phyloP scores from a whole-genome alignment of 2,113 vertebrate genomes.

The Pelusios castaneus region DNA sequence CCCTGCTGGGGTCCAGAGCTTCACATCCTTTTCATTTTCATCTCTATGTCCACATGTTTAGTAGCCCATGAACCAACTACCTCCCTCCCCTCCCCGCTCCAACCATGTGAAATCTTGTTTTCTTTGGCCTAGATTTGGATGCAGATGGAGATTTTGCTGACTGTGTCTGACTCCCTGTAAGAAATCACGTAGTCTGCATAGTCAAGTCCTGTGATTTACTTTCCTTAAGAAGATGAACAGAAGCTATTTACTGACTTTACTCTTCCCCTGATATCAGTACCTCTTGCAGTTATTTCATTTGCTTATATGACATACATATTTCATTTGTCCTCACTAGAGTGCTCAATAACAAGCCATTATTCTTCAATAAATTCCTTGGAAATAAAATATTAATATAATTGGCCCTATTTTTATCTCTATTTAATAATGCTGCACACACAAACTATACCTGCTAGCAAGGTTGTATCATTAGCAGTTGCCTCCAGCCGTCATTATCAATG shows the following conservation, averaged over 20 bases:
- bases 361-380: constrained; percentile 38
- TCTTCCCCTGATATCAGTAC: constrained; percentile 4
- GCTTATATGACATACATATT: constrained; percentile 56
- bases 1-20: background rate
- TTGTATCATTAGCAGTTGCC: constrained; percentile 52
- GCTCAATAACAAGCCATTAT: constrained; percentile 48
- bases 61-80: background rate
- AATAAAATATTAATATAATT: constrained; percentile 58
- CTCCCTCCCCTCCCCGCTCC: background rate
- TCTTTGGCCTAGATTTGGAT: constrained; percentile 1
- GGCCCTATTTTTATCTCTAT: constrained; percentile 48
- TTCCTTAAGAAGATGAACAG: background rate
- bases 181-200: background rate
- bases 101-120: background rate
- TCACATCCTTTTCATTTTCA: background rate
- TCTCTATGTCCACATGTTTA: constrained; percentile 1
- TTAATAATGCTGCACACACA: constrained; percentile 10
- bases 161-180: background rate
- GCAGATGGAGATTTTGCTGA: constrained; percentile 1
- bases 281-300: constrained; percentile 23
- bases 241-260: background rate
- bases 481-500: constrained; percentile 44
- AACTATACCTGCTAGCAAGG: constrained; percentile 22
- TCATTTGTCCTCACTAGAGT: constrained; percentile 50
- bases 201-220: background rate